These are phyloP conservation scores for Scrobipalpa atriplicella DNA, from an alignment of 2,888 invertebrate species.

Conservation along the genomic window DNA sequence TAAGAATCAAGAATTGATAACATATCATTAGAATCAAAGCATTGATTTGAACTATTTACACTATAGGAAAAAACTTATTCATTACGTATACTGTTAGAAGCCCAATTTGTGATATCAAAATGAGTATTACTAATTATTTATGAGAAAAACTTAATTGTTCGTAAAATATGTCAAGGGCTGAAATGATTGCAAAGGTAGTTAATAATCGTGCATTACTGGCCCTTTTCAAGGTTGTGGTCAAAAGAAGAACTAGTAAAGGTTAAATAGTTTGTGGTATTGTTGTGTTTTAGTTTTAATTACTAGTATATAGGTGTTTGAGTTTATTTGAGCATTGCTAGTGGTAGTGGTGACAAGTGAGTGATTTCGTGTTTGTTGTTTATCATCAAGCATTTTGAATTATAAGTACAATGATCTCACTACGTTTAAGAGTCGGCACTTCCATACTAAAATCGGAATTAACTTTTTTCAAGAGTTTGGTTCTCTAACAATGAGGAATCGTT, in stretches of 20 bases:
- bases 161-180: conserved; percentile 10
- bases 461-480: too few species aligned
- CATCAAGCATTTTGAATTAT: too few species aligned
- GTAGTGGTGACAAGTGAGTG: neutral
- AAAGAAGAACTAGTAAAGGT: neutral
- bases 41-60: too few species aligned
- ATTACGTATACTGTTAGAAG: too few species aligned
- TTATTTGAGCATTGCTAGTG: neutral
- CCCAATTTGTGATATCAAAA: neutral
- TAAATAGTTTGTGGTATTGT: neutral
- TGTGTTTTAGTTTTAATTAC: neutral
- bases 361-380: neutral
- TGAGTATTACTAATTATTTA: neutral
- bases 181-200: conserved; percentile 8
- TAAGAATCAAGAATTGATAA: too few species aligned
- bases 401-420: too few species aligned
- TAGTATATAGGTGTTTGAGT: neutral
- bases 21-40: too few species aligned
- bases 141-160: neutral
- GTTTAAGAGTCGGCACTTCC: too few species aligned
- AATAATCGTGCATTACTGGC: neutral
- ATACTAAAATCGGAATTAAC: too few species aligned
- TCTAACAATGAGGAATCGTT: too few species aligned
- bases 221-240: conserved; percentile 18
- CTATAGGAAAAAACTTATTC: neutral